Evolutionary conservation across 2,888 invertebrate species (phyloP), one percentile per base, ranked within the genome.

Genomic region (Agonopterix heracliana): DNA sequence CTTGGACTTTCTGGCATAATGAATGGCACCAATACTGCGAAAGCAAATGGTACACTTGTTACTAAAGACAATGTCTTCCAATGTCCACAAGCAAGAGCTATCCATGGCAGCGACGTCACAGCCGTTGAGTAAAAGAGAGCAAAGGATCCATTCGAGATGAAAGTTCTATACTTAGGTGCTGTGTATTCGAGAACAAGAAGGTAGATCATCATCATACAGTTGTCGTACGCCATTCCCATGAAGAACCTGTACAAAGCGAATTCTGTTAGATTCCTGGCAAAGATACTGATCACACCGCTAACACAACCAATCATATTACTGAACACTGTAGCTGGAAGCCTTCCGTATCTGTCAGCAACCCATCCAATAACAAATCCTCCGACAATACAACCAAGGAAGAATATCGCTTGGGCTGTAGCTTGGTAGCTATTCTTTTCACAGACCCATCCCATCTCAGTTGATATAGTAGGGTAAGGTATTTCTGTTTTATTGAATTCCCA

Each of bases 401-500:
- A 79, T 45, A 80, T 60, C 2, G 78, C 63, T 59, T 81, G 81
- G 4, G 81, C 79, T 17, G 72, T 64, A 0, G 81, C 79, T 63
- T 79, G 80, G 49, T 79, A 77, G 51, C 76, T 78, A 38, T 68
- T 66, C 50, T 64, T 79, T 9, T 74, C 72, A 44, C 80, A 81
- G 2, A 81, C 79, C 80, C 81, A 81, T 53, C 65, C 77, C 42
- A 72, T 49, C 14, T 80, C 78, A 48, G 76, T 81, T 7, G 77
- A 68, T 55, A 79, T 74, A 0, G 80, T 81, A 9, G 74, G 66
- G 50, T 81, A 81, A 2, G 81, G 80, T 56, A 81, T 78, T 48
- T 80, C 79, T 26, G 68, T 68, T 58, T 61, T 67, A 49, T 80
- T 72, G 36, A 74, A 80, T 51, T 81, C 79, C 81, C 80, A 81